Percentiles rank a stretch among this genome's conserved stretches.
Conservation (phyloP, 2,797 vertebrate species). For the Hypotaenidia okinawae region DNA sequence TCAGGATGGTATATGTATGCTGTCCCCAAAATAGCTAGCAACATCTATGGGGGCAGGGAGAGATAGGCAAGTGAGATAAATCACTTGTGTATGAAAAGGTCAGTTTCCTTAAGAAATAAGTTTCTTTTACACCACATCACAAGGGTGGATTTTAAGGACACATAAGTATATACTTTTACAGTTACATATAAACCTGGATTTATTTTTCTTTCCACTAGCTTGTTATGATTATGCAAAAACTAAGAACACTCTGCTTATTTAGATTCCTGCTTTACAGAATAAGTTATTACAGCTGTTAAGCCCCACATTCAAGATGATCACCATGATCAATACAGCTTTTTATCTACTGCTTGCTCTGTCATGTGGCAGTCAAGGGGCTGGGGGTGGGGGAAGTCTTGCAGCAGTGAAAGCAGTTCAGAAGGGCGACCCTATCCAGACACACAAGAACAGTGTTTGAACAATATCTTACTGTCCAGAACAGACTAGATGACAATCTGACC, state of each 20-base stretch:
- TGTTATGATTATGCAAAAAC: not conserved
- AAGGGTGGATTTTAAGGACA: not conserved
- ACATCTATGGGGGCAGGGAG: not conserved
- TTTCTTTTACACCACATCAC: not conserved
- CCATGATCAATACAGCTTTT: slow-evolving; percentile 40
- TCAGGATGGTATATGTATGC: not conserved
- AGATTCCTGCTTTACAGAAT: not conserved
- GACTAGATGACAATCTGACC: slow-evolving; percentile 60
- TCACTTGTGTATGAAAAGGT: not conserved
- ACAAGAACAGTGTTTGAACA: slow-evolving; percentile 58
- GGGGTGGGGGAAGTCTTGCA: slow-evolving; percentile 3
- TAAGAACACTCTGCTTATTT: not conserved
- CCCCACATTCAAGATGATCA: not conserved
- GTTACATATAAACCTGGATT: not conserved
- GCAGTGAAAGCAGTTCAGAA: slow-evolving; percentile 63
- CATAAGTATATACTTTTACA: not conserved
- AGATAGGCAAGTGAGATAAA: not conserved
- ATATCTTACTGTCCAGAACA: slow-evolving; percentile 59
- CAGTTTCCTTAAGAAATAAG: not conserved
- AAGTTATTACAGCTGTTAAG: not conserved
- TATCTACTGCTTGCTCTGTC: slow-evolving; percentile 57
- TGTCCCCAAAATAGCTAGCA: not conserved
- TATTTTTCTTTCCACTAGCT: not conserved
- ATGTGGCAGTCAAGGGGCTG: slow-evolving; percentile 61
- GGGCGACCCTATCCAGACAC: slow-evolving; percentile 53